Percentiles rank a stretch among this genome's conserved stretches.
Conservation (phyloP, 30 jellyfish, hydroid and myxozoan species). For the Hydractinia echinata region DNA sequence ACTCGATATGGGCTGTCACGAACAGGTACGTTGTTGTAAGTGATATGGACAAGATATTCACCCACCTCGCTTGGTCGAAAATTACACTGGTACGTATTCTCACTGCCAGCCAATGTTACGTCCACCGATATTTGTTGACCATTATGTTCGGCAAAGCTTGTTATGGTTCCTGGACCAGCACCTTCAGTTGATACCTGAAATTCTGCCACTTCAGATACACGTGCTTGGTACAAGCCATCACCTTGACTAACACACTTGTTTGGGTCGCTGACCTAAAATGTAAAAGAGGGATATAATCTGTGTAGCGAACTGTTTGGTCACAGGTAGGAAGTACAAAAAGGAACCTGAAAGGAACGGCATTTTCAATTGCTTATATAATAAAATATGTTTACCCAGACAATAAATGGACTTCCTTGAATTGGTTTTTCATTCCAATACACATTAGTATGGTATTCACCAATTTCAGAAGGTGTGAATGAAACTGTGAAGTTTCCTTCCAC, state of each 20-base stretch:
- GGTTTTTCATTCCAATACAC: constrained; percentile 72
- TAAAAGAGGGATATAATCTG: background rate
- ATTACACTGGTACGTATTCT: constrained; percentile 42
- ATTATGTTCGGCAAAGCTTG: constrained; percentile 49
- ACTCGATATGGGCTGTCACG: constrained; percentile 86
- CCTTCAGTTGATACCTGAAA: constrained; percentile 87
- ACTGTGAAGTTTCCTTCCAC: constrained; percentile 44
- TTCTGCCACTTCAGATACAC: constrained; percentile 59
- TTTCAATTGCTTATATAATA: background rate
- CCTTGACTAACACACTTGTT: constrained; percentile 78
- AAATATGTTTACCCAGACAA: constrained; percentile 46
- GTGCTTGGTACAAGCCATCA: constrained; percentile 77
- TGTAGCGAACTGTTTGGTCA: background rate
- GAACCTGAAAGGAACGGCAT: background rate
- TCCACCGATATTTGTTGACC: constrained; percentile 57
- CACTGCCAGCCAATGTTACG: constrained; percentile 34
- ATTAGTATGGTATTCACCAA: constrained; percentile 86
- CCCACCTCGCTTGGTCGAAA: constrained; percentile 67
- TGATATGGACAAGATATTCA: constrained; percentile 35
- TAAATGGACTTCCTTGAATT: constrained; percentile 89
- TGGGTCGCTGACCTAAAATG: constrained; percentile 66
- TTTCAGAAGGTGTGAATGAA: constrained; percentile 64
- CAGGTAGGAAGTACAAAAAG: background rate
- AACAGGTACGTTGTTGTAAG: constrained; percentile 62
- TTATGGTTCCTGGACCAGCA: constrained; percentile 93